phyloP scores from a whole-genome alignment of 2,888 invertebrate species.

The Eupithecia tripunctaria region DNA sequence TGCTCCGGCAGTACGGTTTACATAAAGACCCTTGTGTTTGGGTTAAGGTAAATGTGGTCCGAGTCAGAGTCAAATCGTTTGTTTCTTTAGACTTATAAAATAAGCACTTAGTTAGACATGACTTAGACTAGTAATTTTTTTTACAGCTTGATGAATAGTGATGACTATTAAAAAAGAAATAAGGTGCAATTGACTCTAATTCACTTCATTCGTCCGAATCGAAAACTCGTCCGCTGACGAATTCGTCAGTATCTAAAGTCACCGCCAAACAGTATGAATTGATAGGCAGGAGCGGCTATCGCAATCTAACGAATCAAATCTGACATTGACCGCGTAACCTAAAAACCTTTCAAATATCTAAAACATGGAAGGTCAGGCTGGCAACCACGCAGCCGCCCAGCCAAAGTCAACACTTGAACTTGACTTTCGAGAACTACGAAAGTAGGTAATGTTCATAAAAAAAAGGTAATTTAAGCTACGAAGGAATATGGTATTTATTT shows the following conservation, averaged over 20 bases:
- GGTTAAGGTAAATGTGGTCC: too few species aligned
- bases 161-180: too few species aligned
- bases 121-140: too few species aligned
- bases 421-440: background rate
- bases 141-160: too few species aligned
- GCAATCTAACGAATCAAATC: background rate
- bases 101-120: too few species aligned
- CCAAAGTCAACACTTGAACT: background rate
- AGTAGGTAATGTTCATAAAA: background rate
- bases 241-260: too few species aligned
- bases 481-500: background rate
- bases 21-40: background rate
- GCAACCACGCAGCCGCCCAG: background rate
- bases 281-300: background rate
- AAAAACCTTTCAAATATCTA: slow-evolving; percentile 32
- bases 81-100: too few species aligned
- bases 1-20: background rate
- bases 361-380: slow-evolving; percentile 4
- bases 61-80: too few species aligned
- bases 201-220: too few species aligned
- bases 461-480: background rate
- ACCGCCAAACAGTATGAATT: background rate
- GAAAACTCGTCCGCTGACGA: too few species aligned
- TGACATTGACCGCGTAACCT: slow-evolving; percentile 45
- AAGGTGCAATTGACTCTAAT: too few species aligned